These are phyloP conservation scores for Sebastolobus altivelis DNA, from an alignment of 2,797 vertebrate genomes.

Conservation along the genomic window DNA sequence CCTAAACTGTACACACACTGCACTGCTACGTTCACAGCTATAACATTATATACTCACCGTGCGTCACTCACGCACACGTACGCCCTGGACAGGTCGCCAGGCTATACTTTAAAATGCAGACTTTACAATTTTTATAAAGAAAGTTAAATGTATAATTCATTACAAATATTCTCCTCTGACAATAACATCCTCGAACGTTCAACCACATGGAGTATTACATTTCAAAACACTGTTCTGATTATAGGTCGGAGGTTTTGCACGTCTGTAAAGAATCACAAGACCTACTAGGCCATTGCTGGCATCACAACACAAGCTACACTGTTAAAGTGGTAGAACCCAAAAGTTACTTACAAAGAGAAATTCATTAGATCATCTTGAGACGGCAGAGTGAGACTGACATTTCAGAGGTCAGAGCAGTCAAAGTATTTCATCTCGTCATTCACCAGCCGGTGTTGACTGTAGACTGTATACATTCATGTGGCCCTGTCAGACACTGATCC, in stretches of 20 bases:
- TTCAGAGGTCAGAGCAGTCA: neutral
- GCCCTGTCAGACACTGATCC: constrained; percentile 24
- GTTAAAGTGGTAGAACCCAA: neutral
- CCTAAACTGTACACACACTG: too few species aligned
- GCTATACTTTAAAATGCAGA: neutral
- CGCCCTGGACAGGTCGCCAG: fast-evolving
- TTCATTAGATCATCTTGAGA: neutral
- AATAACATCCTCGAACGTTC: neutral
- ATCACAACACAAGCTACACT: neutral
- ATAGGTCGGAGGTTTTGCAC: neutral
- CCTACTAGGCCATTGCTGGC: neutral
- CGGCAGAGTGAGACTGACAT: neutral
- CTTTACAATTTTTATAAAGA: neutral
- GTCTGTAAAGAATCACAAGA: neutral
- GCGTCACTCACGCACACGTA: too few species aligned
- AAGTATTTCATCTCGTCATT: neutral
- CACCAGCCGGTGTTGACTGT: neutral
- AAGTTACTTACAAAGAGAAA: neutral
- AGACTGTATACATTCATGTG: constrained; percentile 35
- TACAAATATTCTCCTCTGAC: neutral
- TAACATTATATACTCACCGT: too few species aligned
- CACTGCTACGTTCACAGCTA: too few species aligned
- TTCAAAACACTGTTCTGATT: neutral
- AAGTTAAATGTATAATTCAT: neutral
- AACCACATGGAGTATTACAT: neutral